Conservation (phyloP, 2,888 invertebrate species). For the Trachelus tabidus region DNA sequence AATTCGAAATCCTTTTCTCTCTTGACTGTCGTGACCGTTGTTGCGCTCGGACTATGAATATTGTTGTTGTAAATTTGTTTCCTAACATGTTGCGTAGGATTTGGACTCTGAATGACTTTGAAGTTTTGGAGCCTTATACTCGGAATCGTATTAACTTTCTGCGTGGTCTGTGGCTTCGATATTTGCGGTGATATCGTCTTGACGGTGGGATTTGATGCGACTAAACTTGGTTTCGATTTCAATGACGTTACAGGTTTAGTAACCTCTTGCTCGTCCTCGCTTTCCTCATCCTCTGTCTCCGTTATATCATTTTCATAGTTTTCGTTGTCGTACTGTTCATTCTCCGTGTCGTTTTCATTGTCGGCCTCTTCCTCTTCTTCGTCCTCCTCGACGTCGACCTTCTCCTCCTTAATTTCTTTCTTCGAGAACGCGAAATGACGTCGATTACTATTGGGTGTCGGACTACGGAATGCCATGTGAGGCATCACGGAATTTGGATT, state of each 20-base stretch:
- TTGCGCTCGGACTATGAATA: constrained; percentile 41
- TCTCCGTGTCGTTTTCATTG: constrained; percentile 58
- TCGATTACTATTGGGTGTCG: constrained; percentile 26
- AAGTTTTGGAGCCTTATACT: constrained; percentile 59
- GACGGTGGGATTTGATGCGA: constrained; percentile 29
- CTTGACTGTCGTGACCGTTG: constrained; percentile 40
- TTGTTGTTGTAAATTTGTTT: constrained; percentile 62
- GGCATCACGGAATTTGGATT: constrained; percentile 94
- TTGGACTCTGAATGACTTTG: constrained; percentile 50
- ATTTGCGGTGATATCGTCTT: constrained; percentile 22
- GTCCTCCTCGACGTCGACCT: constrained; percentile 43
- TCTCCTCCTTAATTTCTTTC: constrained; percentile 47
- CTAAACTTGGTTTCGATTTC: constrained; percentile 41
- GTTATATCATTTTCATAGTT: constrained; percentile 62
- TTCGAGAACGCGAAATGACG: constrained; percentile 49
- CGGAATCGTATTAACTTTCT: constrained; percentile 46
- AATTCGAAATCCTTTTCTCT: constrained; percentile 56
- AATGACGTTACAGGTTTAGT: constrained; percentile 21
- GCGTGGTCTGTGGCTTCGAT: constrained; percentile 38
- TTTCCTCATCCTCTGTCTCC: constrained; percentile 69
- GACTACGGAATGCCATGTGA: constrained; percentile 68
- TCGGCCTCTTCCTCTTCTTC: constrained; percentile 22
- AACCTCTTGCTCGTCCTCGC: constrained; percentile 43
- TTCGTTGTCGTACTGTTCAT: constrained; percentile 59
- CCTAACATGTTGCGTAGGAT: constrained; percentile 53